phyloP scores from a whole-genome alignment of 2,113 vertebrate species.

The Ibidorhyncha struthersii region DNA sequence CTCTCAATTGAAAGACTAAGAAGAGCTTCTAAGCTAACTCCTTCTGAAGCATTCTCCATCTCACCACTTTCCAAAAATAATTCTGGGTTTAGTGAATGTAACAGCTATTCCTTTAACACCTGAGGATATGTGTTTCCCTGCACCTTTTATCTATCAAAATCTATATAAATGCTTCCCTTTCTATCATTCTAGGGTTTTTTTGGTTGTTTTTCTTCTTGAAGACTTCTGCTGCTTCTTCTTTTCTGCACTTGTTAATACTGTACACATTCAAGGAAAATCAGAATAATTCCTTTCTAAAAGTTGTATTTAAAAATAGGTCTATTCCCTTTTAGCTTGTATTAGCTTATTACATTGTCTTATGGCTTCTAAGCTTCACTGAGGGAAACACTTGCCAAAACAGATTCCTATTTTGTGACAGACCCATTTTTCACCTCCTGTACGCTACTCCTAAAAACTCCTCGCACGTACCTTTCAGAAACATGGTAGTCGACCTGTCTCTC shows the following conservation, averaged over 20 bases:
- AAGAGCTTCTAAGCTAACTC: background rate
- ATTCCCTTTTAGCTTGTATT: background rate
- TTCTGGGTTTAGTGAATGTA: background rate
- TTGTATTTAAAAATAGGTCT: background rate
- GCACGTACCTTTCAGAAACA: background rate
- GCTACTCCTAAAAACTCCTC: background rate
- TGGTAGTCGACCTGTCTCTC: fast-evolving
- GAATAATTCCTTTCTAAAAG: background rate
- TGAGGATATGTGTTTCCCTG: background rate
- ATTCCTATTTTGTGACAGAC: background rate
- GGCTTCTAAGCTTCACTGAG: background rate
- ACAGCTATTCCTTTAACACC: background rate
- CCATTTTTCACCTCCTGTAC: background rate
- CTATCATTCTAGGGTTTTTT: background rate
- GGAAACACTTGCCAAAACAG: background rate
- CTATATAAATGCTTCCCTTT: background rate
- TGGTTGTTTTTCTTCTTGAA: background rate
- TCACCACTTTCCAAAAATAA: background rate
- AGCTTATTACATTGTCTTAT: background rate
- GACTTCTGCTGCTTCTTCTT: background rate
- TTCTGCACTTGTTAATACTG: background rate
- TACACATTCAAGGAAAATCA: background rate
- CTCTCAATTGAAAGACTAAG: background rate
- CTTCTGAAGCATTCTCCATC: background rate
- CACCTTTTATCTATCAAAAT: background rate